Conservation (phyloP, 2,113 vertebrate species). For the Myotis yumanensis region DNA sequence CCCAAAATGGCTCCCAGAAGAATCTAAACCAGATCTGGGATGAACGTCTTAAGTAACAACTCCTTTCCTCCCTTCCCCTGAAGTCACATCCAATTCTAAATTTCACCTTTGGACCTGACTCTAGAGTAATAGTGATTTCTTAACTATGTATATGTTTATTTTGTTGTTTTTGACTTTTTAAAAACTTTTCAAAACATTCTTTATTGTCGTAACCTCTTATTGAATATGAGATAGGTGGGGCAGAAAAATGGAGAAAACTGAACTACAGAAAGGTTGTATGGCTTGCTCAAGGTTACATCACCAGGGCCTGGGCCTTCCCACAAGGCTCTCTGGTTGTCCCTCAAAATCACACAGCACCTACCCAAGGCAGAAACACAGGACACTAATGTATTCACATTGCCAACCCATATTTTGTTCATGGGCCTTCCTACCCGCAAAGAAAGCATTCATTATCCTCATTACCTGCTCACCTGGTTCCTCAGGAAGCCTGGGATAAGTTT, state of each 20-base stretch:
- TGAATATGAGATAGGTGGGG: neutral
- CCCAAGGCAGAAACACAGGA: neutral
- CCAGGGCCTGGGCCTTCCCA: neutral
- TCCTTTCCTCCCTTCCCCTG: rapidly evolving
- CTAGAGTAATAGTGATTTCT: neutral
- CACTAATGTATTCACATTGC: neutral
- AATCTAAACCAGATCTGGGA: neutral
- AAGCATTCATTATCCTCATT: neutral
- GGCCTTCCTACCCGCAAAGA: neutral
- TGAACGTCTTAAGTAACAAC: neutral
- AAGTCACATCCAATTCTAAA: neutral
- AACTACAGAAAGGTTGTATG: neutral
- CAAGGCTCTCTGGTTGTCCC: neutral
- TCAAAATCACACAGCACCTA: neutral
- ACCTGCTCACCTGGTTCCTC: neutral
- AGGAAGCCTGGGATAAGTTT: neutral
- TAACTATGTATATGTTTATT: neutral
- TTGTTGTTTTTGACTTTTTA: neutral
- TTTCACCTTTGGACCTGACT: neutral
- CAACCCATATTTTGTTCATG: neutral
- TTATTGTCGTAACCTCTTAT: neutral
- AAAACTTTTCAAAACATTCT: neutral
- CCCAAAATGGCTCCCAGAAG: neutral
- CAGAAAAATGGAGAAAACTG: constrained; percentile 13
- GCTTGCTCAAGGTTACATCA: neutral